These are phyloP conservation scores for Sturnus vulgaris DNA, from an alignment of 2,113 vertebrate species.

Conservation along the genomic window DNA sequence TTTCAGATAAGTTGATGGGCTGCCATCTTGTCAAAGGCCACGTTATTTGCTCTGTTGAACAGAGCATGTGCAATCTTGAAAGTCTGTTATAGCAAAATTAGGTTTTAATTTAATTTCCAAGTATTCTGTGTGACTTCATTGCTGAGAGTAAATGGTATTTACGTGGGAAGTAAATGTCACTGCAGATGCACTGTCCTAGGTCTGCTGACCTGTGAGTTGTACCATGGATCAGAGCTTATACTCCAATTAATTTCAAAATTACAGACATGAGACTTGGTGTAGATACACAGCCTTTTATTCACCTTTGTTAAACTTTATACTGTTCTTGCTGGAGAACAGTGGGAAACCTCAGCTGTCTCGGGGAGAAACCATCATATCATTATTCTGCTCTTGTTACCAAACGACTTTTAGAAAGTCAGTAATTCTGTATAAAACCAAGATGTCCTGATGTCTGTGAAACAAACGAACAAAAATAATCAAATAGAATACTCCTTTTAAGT, in stretches of 20 bases:
- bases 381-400: not conserved
- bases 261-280: not conserved
- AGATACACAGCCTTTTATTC: not conserved
- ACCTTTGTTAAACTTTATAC: not conserved
- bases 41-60: not conserved
- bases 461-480: no score
- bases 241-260: not conserved
- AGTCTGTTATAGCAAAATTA: not conserved
- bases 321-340: not conserved
- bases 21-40: not conserved
- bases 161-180: not conserved
- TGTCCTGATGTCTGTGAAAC: not conserved
- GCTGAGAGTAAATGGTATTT: not conserved
- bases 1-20: not conserved
- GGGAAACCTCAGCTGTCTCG: not conserved
- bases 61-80: not conserved
- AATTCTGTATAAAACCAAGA: not conserved
- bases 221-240: not conserved
- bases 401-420: not conserved
- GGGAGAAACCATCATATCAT: not conserved
- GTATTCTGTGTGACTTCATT: not conserved
- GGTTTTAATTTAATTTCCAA: constrained; percentile 7
- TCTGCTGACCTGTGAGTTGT: not conserved
- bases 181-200: not conserved
- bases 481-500: not conserved